These are phyloP conservation scores for Arctia plantaginis DNA, from an alignment of 2,888 invertebrate species.

Conservation along the genomic window DNA sequence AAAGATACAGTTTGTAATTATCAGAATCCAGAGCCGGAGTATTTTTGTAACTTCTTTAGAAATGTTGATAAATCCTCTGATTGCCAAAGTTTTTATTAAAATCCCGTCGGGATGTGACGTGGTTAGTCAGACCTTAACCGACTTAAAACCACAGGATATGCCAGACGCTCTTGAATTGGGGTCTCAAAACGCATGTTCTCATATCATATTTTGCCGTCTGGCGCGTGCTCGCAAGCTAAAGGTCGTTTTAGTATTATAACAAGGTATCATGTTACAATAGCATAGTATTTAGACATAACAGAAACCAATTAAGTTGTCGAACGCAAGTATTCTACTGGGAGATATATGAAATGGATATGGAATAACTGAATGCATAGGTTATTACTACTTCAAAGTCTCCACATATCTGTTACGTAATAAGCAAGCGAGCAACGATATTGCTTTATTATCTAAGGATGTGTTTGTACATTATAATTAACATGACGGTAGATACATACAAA, in stretches of 20 bases:
- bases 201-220: not conserved
- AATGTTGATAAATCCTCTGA: no score
- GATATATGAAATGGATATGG: not conserved
- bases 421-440: not conserved
- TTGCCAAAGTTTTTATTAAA: no score
- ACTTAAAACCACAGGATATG: not conserved
- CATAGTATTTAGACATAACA: constrained; percentile 5
- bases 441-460: not conserved
- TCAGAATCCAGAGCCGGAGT: no score
- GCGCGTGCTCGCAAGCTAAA: not conserved
- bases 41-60: no score
- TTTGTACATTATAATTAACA: not conserved
- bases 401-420: not conserved
- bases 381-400: not conserved
- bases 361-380: not conserved
- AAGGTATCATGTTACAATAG: constrained; percentile 3
- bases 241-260: not conserved
- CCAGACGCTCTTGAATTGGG: not conserved
- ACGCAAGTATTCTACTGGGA: not conserved
- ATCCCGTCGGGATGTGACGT: not conserved
- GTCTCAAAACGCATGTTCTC: not conserved
- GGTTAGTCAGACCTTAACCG: not conserved
- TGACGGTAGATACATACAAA: not conserved
- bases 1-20: no score
- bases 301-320: not conserved